These are phyloP conservation scores for Lysiphlebus fabarum DNA, from an alignment of 1,140 invertebrate genomes.

Conservation along the genomic window DNA sequence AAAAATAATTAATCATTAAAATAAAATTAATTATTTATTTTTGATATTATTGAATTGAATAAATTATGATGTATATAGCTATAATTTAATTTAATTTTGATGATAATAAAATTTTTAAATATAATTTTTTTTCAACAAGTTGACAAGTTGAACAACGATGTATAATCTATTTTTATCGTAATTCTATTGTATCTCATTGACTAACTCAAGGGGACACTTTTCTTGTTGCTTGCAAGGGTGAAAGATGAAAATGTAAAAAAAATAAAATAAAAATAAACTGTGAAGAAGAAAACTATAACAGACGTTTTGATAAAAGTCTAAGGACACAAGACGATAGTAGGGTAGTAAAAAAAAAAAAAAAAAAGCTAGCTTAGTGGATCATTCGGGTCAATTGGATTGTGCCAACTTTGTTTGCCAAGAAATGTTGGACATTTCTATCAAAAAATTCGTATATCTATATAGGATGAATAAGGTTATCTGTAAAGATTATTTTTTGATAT, in stretches of 20 bases:
- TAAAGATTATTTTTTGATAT: too few species aligned
- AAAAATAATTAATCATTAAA: too few species aligned
- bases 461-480: too few species aligned
- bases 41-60: too few species aligned
- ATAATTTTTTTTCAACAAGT: too few species aligned
- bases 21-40: too few species aligned
- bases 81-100: too few species aligned
- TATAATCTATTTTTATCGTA: constrained; percentile 36
- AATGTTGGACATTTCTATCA: constrained; percentile 11
- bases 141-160: constrained; percentile 11
- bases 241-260: not conserved
- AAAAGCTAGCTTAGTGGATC: constrained; percentile 22
- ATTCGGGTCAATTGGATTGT: constrained; percentile 41
- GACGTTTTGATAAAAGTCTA: not conserved
- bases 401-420: constrained; percentile 32
- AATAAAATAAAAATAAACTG: constrained; percentile 2
- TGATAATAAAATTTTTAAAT: too few species aligned
- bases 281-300: constrained; percentile 4
- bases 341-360: not conserved
- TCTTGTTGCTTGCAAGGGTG: not conserved
- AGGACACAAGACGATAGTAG: not conserved
- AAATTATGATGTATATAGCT: too few species aligned
- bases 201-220: constrained; percentile 12
- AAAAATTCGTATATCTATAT: too few species aligned
- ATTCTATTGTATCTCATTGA: constrained; percentile 30